Base-by-base conservation (phyloP, 2,113 vertebrate species). In the Tragulus kanchil region DNA sequence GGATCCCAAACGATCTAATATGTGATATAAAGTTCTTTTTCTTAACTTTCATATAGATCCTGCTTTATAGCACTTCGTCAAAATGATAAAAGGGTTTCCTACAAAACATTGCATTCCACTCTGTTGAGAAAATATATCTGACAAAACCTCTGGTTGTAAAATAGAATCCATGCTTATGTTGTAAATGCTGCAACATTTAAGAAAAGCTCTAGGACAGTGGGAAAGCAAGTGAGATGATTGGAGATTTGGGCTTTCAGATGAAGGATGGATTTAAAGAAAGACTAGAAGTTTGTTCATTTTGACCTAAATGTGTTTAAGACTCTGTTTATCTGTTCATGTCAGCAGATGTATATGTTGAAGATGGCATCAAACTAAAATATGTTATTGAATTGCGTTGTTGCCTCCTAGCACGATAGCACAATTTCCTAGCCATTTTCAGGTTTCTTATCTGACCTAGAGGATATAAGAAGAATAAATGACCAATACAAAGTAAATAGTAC, bases 261-360 rank as follows among this genome's bases (percentile, higher is more conserved):
- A 61, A 91, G 17, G 9, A 21, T 36, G 3, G 17, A 62, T 62
- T 95, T 59, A 88, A 85, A 48, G 14, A 19, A 75, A 88, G 50
- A 56, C 36, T 67, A 14, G 12, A n/a, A n/a, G 10, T 89, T 97
- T 82, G 64, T 79, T 93, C 14, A 31, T 62, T 89, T 75, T 94
- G 19, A 64, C 26, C 3, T 85, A 84, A 75, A 23, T 83, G 26
- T 54, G 3, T 82, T 48, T 77, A 21, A 77, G 58, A 75, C 26
- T 36, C 36, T 36, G 36, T 36, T 36, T 36, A 36, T 73, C 28
- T 73, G 2, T 82, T 87, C 23, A 58, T 28, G 1, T 81, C 8
- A 77, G n/a, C 48, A 48, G 2, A 25, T 69, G 26, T 56, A 89
- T 83, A 0, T 52, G 3, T 67, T 56, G 26, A 95, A 89, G 3